Percentiles rank a stretch among this genome's conserved stretches.
Conservation (phyloP, 53 echinoderm and acorn worm species). For the Paracentrotus lividus region DNA sequence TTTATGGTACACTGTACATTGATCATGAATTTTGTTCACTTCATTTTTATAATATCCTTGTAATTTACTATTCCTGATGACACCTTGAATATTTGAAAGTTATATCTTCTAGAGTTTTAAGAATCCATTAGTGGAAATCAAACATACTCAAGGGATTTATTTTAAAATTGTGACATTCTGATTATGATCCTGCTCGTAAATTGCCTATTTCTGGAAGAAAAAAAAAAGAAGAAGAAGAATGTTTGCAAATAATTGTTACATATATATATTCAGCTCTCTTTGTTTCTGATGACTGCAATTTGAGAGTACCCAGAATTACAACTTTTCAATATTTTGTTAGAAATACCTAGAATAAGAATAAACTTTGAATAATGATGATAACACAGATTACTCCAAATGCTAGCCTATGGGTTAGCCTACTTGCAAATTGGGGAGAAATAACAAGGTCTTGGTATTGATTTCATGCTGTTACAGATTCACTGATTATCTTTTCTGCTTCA, state of each 20-base stretch:
- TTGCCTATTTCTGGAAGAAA: background rate
- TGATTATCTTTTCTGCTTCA: slow-evolving; percentile 44
- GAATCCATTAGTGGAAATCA: background rate
- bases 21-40: background rate
- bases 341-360: no score
- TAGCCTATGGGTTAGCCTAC: background rate
- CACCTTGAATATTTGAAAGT: background rate
- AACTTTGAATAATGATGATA: background rate
- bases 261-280: background rate
- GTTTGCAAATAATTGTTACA: background rate
- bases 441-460: slow-evolving; percentile 37
- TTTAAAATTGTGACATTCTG: background rate
- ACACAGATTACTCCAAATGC: background rate
- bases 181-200: background rate
- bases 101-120: background rate
- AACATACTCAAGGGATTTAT: background rate
- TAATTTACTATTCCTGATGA: background rate
- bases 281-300: background rate
- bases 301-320: background rate
- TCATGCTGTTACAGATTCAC: background rate
- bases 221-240: background rate
- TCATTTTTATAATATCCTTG: background rate
- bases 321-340: no score
- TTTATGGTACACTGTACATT: background rate
- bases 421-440: background rate